These are phyloP conservation scores for human DNA, from an alignment of 2,113 vertebrate genomes.

Conservation along the genomic window DNA sequence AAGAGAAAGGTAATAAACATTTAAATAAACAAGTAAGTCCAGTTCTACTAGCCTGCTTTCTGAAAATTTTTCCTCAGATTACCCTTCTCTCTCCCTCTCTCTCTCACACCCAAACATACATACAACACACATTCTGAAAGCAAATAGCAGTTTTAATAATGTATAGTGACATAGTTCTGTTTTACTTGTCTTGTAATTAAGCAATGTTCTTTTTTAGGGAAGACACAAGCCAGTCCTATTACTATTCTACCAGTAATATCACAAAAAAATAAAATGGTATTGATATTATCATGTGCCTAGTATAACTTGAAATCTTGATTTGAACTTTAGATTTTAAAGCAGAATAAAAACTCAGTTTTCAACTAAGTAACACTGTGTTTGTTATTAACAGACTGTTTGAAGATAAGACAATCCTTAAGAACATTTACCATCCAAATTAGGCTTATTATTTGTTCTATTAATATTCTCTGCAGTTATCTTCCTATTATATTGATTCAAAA, in stretches of 20 bases:
- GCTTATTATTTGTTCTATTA: neutral
- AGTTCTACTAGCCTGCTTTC: neutral
- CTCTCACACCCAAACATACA: neutral
- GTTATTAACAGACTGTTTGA: neutral
- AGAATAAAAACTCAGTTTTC: neutral
- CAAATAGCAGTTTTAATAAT: neutral
- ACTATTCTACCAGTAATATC: neutral
- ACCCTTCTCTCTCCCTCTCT: neutral
- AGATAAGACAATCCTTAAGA: neutral
- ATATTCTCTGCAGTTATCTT: neutral
- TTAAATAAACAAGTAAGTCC: neutral
- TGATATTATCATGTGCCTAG: neutral
- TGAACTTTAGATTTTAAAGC: neutral
- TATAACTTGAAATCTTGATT: neutral
- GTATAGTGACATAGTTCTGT: neutral
- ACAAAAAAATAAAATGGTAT: neutral
- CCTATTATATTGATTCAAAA: neutral
- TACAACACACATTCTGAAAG: neutral
- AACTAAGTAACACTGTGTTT: neutral
- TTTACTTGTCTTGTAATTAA: neutral
- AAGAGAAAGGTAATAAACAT: neutral
- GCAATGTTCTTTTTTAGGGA: neutral
- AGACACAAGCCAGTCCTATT: neutral
- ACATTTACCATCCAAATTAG: neutral
- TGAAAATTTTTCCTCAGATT: neutral